Percentiles rank a stretch among this genome's conserved stretches.
Evolutionary conservation across 2,113 vertebrate genomes (phyloP).

Genomic region (Brevimyrus niger): DNA sequence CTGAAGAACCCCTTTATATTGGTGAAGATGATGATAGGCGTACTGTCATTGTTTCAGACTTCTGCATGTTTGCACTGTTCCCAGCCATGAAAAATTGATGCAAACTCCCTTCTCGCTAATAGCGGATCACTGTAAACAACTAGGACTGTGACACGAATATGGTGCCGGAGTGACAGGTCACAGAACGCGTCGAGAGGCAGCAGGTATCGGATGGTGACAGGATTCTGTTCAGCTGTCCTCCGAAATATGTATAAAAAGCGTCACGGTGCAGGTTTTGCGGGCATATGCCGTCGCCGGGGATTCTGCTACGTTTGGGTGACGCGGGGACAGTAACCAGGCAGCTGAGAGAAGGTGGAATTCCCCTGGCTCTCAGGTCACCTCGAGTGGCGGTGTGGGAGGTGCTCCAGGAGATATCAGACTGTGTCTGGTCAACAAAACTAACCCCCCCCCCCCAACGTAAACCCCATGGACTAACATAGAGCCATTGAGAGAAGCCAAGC

Average conservation of each 20-base stretch:
- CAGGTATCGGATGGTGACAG: neutral
- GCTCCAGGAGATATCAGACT: neutral
- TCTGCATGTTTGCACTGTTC: neutral
- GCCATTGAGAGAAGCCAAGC: neutral
- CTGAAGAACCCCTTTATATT: neutral
- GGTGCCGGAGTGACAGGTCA: neutral
- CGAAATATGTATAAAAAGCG: neutral
- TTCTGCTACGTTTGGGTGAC: neutral
- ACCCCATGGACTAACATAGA: neutral
- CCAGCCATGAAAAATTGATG: neutral
- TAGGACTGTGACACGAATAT: neutral
- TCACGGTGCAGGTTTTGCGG: neutral
- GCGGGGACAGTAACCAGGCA: neutral
- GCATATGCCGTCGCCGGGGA: neutral
- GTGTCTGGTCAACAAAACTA: neutral
- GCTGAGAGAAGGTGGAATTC: neutral
- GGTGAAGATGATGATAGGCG: neutral
- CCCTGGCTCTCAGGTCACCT: neutral
- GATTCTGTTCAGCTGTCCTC: neutral
- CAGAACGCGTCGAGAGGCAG: neutral
- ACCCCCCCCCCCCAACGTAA: neutral
- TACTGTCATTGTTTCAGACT: neutral
- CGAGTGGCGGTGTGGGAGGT: neutral
- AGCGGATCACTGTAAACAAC: neutral
- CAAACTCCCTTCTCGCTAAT: neutral